These are phyloP conservation scores for Stigmatopora nigra DNA, from an alignment of 2,113 vertebrate genomes.

Conservation along the genomic window DNA sequence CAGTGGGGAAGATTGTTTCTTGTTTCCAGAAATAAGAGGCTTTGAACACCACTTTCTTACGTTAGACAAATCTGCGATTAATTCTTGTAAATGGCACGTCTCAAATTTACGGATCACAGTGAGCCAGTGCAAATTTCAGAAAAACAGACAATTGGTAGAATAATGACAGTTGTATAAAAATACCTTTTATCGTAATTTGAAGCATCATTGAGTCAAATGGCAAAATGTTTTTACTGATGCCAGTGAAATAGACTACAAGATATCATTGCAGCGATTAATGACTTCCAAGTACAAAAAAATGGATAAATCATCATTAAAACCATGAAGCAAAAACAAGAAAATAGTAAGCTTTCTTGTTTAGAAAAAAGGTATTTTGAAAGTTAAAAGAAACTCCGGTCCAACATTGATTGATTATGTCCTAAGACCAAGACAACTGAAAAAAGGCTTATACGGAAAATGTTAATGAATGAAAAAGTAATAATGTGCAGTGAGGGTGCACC, in stretches of 20 bases:
- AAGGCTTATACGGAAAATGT: background rate
- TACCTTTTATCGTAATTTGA: background rate
- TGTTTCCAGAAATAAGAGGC: constrained; percentile 7
- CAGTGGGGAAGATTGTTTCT: constrained; percentile 8
- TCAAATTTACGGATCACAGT: background rate
- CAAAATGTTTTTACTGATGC: too few species aligned
- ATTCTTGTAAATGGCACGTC: background rate
- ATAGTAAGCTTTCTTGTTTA: background rate
- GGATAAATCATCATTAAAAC: background rate
- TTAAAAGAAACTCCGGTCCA: background rate
- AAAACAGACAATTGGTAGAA: constrained; percentile 57
- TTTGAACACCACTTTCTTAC: constrained; percentile 2
- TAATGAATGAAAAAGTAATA: background rate
- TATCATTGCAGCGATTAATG: background rate
- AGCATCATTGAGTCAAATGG: too few species aligned
- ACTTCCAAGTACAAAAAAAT: background rate
- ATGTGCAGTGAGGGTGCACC: background rate
- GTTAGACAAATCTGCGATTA: constrained; percentile 7
- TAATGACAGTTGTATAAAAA: background rate
- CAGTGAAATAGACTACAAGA: background rate
- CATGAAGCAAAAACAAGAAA: background rate
- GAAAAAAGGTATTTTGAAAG: background rate
- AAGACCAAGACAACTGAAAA: background rate
- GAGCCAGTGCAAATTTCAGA: constrained; percentile 6
- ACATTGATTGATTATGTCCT: background rate